Percentiles rank a stretch among this genome's conserved stretches.
phyloP scores from a whole-genome alignment of 2,797 vertebrate genomes.

The Sebastes vulpes region DNA sequence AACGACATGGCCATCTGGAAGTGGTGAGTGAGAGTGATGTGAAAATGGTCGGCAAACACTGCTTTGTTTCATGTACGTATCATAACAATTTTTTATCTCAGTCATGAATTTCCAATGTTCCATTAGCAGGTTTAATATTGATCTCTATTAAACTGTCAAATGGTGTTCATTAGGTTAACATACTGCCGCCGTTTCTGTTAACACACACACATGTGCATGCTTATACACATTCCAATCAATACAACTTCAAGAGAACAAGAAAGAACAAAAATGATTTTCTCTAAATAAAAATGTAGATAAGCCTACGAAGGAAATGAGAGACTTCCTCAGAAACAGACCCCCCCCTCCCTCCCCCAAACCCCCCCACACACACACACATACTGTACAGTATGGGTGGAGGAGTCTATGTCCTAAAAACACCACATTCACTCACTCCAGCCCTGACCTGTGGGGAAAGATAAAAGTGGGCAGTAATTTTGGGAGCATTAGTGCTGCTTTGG shows the following conservation, averaged over 20 bases:
- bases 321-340: conserved; percentile 73
- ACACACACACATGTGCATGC: background rate
- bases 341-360: no score
- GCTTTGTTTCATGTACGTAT: no score
- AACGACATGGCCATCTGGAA: no score
- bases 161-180: background rate
- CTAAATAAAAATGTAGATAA: conserved; percentile 65
- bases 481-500: conserved; percentile 65
- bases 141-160: conserved; percentile 39
- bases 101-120: conserved; percentile 33
- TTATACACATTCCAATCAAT: conserved; percentile 14
- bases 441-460: conserved; percentile 60
- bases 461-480: conserved; percentile 66
- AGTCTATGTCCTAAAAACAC: conserved; percentile 18
- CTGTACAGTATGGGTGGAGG: conserved; percentile 36
- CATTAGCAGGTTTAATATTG: conserved; percentile 20
- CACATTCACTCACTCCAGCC: conserved; percentile 37
- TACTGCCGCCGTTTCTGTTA: background rate
- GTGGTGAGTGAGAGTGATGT: no score
- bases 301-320: conserved; percentile 62
- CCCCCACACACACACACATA: background rate
- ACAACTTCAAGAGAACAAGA: conserved; percentile 19
- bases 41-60: no score
- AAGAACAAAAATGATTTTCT: conserved; percentile 29
- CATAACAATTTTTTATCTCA: no score